A percentile compares a stretch with the other conserved stretches of the same genome.
phyloP scores from a whole-genome alignment of 2,888 invertebrate genomes.

The Diogma glabrata region DNA sequence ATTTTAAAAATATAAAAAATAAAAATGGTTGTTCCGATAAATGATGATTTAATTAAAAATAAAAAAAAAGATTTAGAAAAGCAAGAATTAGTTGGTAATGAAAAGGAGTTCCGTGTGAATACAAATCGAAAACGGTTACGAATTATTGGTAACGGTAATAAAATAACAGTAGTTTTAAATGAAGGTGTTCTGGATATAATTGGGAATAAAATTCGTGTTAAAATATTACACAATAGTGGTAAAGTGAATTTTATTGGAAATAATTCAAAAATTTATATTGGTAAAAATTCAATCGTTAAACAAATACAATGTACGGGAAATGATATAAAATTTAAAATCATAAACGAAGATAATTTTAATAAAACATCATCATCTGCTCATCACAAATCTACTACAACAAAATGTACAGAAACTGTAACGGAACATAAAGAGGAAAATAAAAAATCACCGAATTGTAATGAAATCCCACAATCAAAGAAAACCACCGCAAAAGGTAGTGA shows the following conservation, averaged over 20 bases:
- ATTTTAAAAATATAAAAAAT: conserved; percentile 6
- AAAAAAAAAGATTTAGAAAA: conserved; percentile 9
- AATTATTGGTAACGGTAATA: conserved; percentile 33
- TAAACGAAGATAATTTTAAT: background rate
- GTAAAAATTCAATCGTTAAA: conserved; percentile 29
- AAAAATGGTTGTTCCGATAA: conserved; percentile 17
- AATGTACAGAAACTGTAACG: background rate
- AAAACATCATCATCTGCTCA: conserved; percentile 1
- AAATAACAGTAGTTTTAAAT: conserved; percentile 30
- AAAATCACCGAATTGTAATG: background rate
- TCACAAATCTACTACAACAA: background rate
- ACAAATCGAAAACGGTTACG: conserved; percentile 28
- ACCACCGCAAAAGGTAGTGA: too few relatives aligned
- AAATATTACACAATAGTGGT: conserved; percentile 30
- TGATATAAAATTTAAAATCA: conserved; percentile 21
- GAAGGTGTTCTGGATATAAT: conserved; percentile 29
- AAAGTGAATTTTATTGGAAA: conserved; percentile 31
- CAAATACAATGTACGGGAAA: conserved; percentile 32
- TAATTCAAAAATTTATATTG: conserved; percentile 32
- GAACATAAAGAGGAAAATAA: background rate
- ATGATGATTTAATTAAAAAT: conserved; percentile 10
- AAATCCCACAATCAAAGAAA: too few relatives aligned
- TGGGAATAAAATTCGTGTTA: conserved; percentile 31
- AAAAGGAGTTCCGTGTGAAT: conserved; percentile 32
- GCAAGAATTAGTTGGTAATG: conserved; percentile 30